These are phyloP conservation scores for Dicyrtomina minuta DNA, from an alignment of 2,888 invertebrate species.

Conservation along the genomic window DNA sequence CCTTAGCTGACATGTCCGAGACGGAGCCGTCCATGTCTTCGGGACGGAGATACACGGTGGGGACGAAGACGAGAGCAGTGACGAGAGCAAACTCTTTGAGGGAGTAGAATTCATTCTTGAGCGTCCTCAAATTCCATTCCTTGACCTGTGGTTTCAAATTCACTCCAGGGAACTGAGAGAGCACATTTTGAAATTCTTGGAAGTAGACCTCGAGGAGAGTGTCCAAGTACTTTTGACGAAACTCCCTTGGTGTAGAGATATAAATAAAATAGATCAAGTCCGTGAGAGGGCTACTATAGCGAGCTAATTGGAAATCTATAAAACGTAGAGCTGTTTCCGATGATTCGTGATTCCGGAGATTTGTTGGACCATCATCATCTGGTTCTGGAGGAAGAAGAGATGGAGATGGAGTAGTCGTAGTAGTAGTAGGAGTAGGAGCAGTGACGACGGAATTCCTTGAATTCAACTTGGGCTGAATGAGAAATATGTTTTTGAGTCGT, in stretches of 20 bases:
- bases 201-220: constrained; percentile 62
- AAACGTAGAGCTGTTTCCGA: constrained; percentile 55
- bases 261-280: constrained; percentile 65
- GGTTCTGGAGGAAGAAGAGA: not conserved
- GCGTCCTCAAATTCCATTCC: constrained; percentile 45
- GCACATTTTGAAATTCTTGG: constrained; percentile 40
- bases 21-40: constrained; percentile 43
- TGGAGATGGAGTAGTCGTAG: not conserved
- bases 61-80: constrained; percentile 44
- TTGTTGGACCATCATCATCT: too few species aligned
- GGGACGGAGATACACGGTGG: constrained; percentile 46
- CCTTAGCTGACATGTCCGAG: constrained; percentile 32
- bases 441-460: not conserved
- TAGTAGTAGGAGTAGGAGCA: too few species aligned
- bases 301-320: constrained; percentile 70
- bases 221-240: constrained; percentile 60
- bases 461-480: constrained; percentile 11
- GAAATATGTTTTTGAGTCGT: constrained; percentile 47
- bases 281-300: constrained; percentile 67
- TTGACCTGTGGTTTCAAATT: constrained; percentile 28
- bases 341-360: not conserved
- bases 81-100: constrained; percentile 50
- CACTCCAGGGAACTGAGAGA: constrained; percentile 36
- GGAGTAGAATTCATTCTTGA: constrained; percentile 51
- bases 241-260: constrained; percentile 60